A percentile compares a stretch with the other conserved stretches of the same genome.
phyloP scores from a whole-genome alignment of 2,797 vertebrate genomes.

The Orientallactaga sibirica region DNA sequence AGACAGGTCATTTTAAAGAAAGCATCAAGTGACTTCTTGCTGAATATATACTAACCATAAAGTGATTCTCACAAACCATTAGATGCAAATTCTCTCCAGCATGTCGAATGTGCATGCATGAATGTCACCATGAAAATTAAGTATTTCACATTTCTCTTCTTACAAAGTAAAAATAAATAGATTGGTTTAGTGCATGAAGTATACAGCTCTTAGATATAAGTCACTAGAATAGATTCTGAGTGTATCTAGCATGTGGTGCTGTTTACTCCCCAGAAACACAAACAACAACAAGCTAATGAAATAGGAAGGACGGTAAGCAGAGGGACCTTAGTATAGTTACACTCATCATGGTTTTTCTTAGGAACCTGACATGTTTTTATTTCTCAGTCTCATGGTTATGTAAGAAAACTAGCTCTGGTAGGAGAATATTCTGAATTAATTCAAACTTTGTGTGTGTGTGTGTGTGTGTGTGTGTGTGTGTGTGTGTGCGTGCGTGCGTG shows the following conservation, averaged over 20 bases:
- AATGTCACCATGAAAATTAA: not conserved
- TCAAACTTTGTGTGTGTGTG: not conserved
- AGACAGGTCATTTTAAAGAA: slow-evolving; percentile 17
- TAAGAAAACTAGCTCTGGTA: not conserved
- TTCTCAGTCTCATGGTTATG: not conserved
- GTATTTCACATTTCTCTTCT: slow-evolving; percentile 15
- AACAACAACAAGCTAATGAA: slow-evolving; percentile 12
- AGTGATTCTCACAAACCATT: slow-evolving; percentile 11
- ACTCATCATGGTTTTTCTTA: not conserved
- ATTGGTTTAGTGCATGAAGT: not conserved
- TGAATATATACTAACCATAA: not conserved
- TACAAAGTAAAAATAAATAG: slow-evolving; percentile 54
- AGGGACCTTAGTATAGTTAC: not conserved
- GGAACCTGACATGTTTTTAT: not conserved
- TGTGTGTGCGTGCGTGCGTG: not conserved
- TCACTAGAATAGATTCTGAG: not conserved
- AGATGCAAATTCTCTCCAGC: slow-evolving; percentile 10
- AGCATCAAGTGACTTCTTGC: not conserved
- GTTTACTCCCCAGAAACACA: not conserved
- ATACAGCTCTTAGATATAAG: not conserved
- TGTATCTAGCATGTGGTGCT: not conserved
- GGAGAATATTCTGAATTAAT: slow-evolving; percentile 23
- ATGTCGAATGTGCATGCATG: not conserved
- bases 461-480: not conserved
- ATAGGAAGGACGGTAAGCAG: not conserved